These are phyloP conservation scores for Pristionchus fissidentatus DNA, from an alignment of 2,888 invertebrate species.

Conservation along the genomic window DNA sequence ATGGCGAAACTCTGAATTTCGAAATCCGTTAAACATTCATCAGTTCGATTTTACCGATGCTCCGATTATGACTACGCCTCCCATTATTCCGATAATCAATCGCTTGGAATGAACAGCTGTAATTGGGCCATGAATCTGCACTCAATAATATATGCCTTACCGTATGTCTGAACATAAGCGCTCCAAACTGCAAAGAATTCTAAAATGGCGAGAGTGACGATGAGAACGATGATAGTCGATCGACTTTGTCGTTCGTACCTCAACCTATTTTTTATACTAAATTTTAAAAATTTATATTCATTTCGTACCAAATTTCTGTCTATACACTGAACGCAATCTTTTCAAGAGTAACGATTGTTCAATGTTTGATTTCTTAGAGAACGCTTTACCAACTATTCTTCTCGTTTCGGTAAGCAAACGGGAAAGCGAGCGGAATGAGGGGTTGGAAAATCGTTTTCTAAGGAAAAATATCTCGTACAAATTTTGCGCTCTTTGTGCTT, in stretches of 20 bases:
- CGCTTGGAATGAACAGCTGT: conserved; percentile 17
- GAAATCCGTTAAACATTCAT: background rate
- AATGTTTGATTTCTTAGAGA: too few relatives aligned
- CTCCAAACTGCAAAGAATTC: conserved; percentile 28
- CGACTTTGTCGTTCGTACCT: conserved; percentile 26
- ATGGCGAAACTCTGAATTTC: background rate
- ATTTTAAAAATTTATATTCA: too few relatives aligned
- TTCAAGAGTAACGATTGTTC: too few relatives aligned
- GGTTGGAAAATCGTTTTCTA: background rate
- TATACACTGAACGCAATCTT: too few relatives aligned
- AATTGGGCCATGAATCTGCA: background rate
- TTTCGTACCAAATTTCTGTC: too few relatives aligned
- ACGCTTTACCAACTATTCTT: too few relatives aligned
- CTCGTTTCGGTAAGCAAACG: too few relatives aligned
- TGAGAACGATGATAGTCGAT: conserved; percentile 24
- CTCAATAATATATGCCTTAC: background rate
- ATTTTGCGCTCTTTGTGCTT: too few relatives aligned
- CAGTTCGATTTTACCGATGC: background rate
- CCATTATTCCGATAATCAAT: conserved; percentile 11
- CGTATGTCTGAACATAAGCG: conserved; percentile 13
- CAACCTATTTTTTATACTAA: too few relatives aligned
- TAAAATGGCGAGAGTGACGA: background rate
- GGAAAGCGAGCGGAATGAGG: too few relatives aligned
- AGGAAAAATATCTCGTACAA: too few relatives aligned
- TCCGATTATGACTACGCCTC: background rate